These are phyloP conservation scores for Muschampia plurimacula DNA, from an alignment of 2,888 invertebrate genomes.

Conservation along the genomic window DNA sequence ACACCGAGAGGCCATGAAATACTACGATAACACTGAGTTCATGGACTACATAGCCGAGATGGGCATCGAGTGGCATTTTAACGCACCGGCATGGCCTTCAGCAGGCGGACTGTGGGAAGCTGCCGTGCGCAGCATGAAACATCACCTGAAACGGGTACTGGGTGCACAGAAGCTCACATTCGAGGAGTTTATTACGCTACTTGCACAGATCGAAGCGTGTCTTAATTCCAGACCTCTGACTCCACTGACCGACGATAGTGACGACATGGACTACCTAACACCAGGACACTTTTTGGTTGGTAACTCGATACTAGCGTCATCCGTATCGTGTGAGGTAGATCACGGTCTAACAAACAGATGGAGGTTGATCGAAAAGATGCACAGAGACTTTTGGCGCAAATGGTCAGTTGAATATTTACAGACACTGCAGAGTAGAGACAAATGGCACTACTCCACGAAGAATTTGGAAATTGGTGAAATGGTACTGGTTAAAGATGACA, in stretches of 20 bases:
- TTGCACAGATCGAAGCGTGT: slow-evolving; percentile 29
- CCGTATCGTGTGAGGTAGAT: slow-evolving; percentile 34
- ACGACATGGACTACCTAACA: slow-evolving; percentile 27
- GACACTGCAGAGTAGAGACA: slow-evolving; percentile 8
- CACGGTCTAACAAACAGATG: slow-evolving; percentile 35
- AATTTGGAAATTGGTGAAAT: slow-evolving; percentile 37
- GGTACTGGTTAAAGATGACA: slow-evolving; percentile 41
- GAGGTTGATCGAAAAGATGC: slow-evolving; percentile 25
- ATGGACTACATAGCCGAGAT: not conserved
- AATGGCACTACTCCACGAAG: slow-evolving; percentile 20
- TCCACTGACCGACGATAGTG: slow-evolving; percentile 25
- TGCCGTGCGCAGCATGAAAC: slow-evolving; percentile 3
- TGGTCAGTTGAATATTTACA: slow-evolving; percentile 38
- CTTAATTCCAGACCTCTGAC: slow-evolving; percentile 27
- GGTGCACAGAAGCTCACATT: not conserved
- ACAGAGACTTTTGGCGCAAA: slow-evolving; percentile 37
- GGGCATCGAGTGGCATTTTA: not conserved
- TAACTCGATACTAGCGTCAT: not conserved
- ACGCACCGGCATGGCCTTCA: not conserved
- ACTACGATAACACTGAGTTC: not conserved
- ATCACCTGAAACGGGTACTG: slow-evolving; percentile 7
- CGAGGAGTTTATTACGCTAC: slow-evolving; percentile 10
- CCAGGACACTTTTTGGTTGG: slow-evolving; percentile 6
- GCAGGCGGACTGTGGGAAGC: slow-evolving; percentile 11
- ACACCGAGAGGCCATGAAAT: not conserved